A percentile compares a stretch with the other conserved stretches of the same genome.
Evolutionary conservation across 2,888 invertebrate genomes (phyloP).

Genomic region (Sisyra terminalis): DNA sequence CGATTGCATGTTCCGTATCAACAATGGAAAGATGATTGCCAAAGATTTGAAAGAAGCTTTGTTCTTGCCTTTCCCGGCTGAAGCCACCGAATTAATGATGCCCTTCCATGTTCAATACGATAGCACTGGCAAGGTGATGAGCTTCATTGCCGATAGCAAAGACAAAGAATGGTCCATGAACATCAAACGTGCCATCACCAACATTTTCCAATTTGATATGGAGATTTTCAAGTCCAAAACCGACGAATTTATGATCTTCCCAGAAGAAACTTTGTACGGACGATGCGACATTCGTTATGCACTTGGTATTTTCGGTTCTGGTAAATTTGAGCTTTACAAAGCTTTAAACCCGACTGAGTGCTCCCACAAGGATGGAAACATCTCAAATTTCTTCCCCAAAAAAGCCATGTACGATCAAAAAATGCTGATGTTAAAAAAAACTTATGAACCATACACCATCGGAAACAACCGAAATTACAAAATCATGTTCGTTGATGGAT

Average conservation of each 20-base stretch:
- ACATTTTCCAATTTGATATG: slow-evolving; percentile 25
- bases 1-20: slow-evolving; percentile 15
- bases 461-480: too few relatives aligned
- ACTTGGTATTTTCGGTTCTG: slow-evolving; percentile 12
- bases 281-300: slow-evolving; percentile 21
- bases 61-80: slow-evolving; percentile 13
- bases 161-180: slow-evolving; percentile 25
- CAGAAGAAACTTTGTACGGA: slow-evolving; percentile 26
- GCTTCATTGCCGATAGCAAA: slow-evolving; percentile 17
- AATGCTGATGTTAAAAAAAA: too few relatives aligned
- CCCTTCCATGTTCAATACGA: slow-evolving; percentile 17
- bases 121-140: slow-evolving; percentile 17
- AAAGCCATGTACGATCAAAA: too few relatives aligned
- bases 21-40: slow-evolving; percentile 10
- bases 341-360: too few relatives aligned
- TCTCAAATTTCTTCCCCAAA: too few relatives aligned
- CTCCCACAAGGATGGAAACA: too few relatives aligned
- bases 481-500: slow-evolving; percentile 10
- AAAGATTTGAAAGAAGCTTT: background rate
- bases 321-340: too few relatives aligned
- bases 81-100: slow-evolving; percentile 14
- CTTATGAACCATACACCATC: too few relatives aligned
- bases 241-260: slow-evolving; percentile 18
- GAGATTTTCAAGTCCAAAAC: slow-evolving; percentile 12
- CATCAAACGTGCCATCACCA: slow-evolving; percentile 26